These are phyloP conservation scores for Coenonympha glycerion DNA, from an alignment of 2,888 invertebrate species.

Conservation along the genomic window DNA sequence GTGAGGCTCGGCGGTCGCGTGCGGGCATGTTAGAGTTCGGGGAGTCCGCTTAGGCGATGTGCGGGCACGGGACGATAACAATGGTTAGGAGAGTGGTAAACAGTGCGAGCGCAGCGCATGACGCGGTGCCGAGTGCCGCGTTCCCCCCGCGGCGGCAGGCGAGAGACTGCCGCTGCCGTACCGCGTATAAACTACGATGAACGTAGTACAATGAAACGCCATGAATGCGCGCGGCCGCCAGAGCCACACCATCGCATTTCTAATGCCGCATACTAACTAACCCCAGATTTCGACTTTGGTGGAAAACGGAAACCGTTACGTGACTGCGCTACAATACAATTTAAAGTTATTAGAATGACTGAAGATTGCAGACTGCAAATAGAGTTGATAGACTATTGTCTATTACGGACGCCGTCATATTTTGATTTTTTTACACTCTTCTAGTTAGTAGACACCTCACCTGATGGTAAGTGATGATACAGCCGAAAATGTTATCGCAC, in stretches of 20 bases:
- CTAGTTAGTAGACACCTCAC: no score
- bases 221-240: slow-evolving; percentile 56
- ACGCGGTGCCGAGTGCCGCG: slow-evolving; percentile 38
- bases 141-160: slow-evolving; percentile 65
- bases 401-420: no score
- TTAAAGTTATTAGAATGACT: slow-evolving; percentile 45
- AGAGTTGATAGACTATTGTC: no score
- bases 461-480: no score
- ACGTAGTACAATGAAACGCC: slow-evolving; percentile 64
- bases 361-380: background rate
- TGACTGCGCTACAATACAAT: slow-evolving; percentile 54
- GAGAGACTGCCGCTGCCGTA: slow-evolving; percentile 70
- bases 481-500: no score
- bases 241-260: slow-evolving; percentile 53
- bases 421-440: no score
- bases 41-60: slow-evolving; percentile 45
- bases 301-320: slow-evolving; percentile 68
- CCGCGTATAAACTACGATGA: no score
- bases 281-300: slow-evolving; percentile 63
- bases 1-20: slow-evolving; percentile 46
- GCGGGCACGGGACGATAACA: slow-evolving; percentile 52
- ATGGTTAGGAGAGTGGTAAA: slow-evolving; percentile 49
- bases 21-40: slow-evolving; percentile 57
- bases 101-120: slow-evolving; percentile 41
- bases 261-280: slow-evolving; percentile 61